phyloP scores from a whole-genome alignment of 2,113 vertebrate genomes.

The Oncorhynchus nerka region DNA sequence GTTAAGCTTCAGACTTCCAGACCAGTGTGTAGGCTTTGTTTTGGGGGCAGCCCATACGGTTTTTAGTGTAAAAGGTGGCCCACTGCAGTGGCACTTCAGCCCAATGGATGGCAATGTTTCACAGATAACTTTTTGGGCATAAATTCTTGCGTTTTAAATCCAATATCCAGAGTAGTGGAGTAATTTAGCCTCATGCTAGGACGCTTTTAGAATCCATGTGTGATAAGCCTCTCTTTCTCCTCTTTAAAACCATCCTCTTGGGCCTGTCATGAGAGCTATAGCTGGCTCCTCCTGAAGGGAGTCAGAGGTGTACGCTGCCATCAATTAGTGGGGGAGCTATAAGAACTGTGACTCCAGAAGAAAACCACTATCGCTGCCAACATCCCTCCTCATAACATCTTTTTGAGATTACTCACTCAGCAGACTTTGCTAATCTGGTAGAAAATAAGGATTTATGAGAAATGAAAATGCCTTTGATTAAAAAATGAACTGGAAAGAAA shows the following conservation, averaged over 20 bases:
- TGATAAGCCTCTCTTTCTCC: not conserved
- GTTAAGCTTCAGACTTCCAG: not conserved
- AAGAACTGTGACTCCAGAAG: constrained; percentile 19
- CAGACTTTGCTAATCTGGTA: constrained; percentile 21
- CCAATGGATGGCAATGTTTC: constrained; percentile 48
- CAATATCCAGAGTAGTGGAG: not conserved
- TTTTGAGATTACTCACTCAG: constrained; percentile 27
- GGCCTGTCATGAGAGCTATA: not conserved
- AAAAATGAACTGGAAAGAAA: constrained; percentile 67
- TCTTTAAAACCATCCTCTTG: too few relatives aligned
- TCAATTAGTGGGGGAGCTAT: constrained; percentile 12
- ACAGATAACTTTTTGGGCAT: constrained; percentile 1
- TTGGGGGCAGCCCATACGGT: not conserved
- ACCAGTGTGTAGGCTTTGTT: not conserved
- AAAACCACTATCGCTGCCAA: constrained; percentile 2
- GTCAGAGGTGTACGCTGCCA: not conserved
- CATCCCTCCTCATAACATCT: constrained; percentile 5
- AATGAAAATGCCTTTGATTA: constrained; percentile 46
- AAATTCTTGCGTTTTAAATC: not conserved
- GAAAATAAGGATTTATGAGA: constrained; percentile 25
- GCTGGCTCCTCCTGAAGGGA: not conserved
- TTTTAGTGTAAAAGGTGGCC: not conserved
- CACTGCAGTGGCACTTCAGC: constrained; percentile 41
- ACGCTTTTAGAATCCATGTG: not conserved
- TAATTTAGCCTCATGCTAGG: not conserved